Evolutionary conservation across 2,888 invertebrate genomes (phyloP), one percentile per base, ranked within the genome.

Genomic region (Lasioglossum figueresi): DNA sequence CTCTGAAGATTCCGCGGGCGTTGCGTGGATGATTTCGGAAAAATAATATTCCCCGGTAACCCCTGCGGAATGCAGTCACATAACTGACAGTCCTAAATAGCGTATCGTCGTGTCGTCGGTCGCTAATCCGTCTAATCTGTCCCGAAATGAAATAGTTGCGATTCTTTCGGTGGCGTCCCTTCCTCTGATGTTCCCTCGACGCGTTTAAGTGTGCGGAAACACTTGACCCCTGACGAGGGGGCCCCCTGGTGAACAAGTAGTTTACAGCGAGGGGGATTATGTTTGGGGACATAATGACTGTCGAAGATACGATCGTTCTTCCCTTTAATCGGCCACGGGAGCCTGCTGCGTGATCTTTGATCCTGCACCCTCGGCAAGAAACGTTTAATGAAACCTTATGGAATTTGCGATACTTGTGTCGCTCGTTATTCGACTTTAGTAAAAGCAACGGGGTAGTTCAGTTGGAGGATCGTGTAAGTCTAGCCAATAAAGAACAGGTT

Each of bases 61-160:
- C 81, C 45, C 84, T 31, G 66, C 27, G 83, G 82, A 82, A 81
- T 84, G 70, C 82, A 77, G 78, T 83, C 68, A 37, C 73, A 76
- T 77, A 79, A 79, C 63, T 71, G 85, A 75, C 82, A 83, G 81
- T 31, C 77, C 79, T 86, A 86, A 88, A 90, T 86, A 86, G 81
- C 81, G 75, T 83, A 77, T 80, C 83, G 87, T 79, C 72, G 80
- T 76, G 82, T 83, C 83, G 83, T 91, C 87, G 93, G 92, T 92
- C 92, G 91, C 93, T 94, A 94, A 95, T 95, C 94, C 92, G 93
- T 95, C 93, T 94, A 94, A 95, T 95, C 95, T 94, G 92, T 92
- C 91, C 93, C 93, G 90, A 95, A 95, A 95, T 95, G 94, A 95
- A 95, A 95, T 95, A 95, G 93, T 95, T 95, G 94, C 93, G 89